Conservation (phyloP, 2,888 invertebrate genomes). For the Rhagonycha fulva region DNA sequence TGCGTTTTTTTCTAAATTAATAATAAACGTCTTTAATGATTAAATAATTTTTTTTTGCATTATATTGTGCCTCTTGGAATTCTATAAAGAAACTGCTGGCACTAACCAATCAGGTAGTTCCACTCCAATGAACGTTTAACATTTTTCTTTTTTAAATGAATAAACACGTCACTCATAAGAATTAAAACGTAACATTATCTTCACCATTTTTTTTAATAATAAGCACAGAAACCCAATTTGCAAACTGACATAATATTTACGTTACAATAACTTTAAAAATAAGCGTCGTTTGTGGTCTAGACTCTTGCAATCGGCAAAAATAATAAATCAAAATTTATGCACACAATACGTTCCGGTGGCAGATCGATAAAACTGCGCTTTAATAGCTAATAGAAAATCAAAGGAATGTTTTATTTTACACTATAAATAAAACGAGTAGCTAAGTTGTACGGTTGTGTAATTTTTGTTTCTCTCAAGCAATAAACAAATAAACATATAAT, state of each 20-base stretch:
- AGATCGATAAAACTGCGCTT: not conserved
- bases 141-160: not conserved
- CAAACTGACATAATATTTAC: not conserved
- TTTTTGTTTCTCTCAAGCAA: too few species aligned
- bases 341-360: not conserved
- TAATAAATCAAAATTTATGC: not conserved
- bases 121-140: conserved; percentile 7
- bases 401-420: not conserved
- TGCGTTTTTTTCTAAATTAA: conserved; percentile 55
- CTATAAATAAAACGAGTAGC: too few species aligned
- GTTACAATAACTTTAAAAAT: not conserved
- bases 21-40: not conserved
- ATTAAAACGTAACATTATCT: not conserved
- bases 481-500: too few species aligned
- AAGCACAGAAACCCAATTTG: not conserved
- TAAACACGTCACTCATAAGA: not conserved
- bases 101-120: conserved; percentile 18
- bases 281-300: not conserved
- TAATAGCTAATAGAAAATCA: not conserved
- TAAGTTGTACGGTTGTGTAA: too few species aligned
- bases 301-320: not conserved
- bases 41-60: not conserved
- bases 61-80: conserved; percentile 8
- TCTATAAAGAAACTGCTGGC: not conserved
- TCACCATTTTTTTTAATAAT: not conserved